phyloP scores from a whole-genome alignment of 2,888 invertebrate species.

The Tetragnatha montana region DNA sequence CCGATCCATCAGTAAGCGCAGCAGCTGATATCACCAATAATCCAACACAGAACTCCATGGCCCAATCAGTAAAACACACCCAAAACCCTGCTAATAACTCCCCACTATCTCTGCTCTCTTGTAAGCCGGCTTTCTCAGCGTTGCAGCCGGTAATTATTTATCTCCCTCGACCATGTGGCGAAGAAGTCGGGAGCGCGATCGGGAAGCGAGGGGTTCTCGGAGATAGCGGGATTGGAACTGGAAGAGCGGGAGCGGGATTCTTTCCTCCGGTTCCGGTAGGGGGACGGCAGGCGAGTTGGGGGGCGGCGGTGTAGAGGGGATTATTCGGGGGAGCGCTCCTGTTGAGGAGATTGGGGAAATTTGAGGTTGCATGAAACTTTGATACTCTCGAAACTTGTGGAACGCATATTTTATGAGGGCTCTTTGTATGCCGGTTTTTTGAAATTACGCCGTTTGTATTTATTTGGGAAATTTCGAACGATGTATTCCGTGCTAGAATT shows the following conservation, averaged over 20 bases:
- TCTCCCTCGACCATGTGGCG: neutral
- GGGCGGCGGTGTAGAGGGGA: neutral
- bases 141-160: neutral
- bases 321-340: too few relatives aligned
- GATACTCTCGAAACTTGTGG: too few relatives aligned
- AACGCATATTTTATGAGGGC: too few relatives aligned
- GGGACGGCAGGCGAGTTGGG: neutral
- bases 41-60: neutral
- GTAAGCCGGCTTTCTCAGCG: neutral
- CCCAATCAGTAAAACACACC: neutral
- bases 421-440: too few relatives aligned
- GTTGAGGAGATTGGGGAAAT: too few relatives aligned
- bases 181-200: neutral
- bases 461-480: too few relatives aligned
- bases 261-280: neutral
- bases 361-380: too few relatives aligned
- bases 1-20: too few relatives aligned
- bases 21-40: neutral
- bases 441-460: too few relatives aligned
- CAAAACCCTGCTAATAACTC: too few relatives aligned
- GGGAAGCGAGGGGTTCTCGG: neutral
- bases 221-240: neutral
- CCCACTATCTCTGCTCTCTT: neutral
- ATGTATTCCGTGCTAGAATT: too few relatives aligned
- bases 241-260: neutral